Conservation (phyloP, 2,888 invertebrate species). For the Cacoxenus indagator region DNA sequence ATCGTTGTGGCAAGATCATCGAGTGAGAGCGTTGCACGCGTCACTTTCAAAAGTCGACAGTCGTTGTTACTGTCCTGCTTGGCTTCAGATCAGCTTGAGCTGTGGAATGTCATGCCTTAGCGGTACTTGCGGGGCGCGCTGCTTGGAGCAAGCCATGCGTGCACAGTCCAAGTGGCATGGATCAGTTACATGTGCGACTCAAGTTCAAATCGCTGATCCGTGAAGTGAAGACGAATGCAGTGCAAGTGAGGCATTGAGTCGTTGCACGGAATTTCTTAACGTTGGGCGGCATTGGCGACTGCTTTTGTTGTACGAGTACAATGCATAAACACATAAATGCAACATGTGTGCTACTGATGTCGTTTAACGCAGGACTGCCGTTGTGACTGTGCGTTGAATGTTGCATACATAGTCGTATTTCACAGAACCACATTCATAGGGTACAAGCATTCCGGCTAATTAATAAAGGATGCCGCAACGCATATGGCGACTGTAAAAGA, state of each 20-base stretch:
- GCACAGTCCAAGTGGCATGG: slow-evolving; percentile 29
- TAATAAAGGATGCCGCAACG: slow-evolving; percentile 54
- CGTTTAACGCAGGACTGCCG: slow-evolving; percentile 23
- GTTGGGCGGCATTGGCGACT: neutral
- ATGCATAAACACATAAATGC: slow-evolving; percentile 60
- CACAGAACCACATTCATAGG: slow-evolving; percentile 48
- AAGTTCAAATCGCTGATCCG: slow-evolving; percentile 53
- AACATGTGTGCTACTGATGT: slow-evolving; percentile 50
- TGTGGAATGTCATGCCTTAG: neutral
- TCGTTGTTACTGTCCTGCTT: slow-evolving; percentile 18
- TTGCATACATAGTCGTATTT: neutral
- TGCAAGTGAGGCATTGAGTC: neutral
- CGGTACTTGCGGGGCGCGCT: neutral
- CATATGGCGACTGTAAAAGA: neutral
- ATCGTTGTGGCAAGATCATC: slow-evolving; percentile 10
- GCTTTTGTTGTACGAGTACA: slow-evolving; percentile 4
- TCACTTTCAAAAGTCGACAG: neutral
- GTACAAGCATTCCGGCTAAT: slow-evolving; percentile 44
- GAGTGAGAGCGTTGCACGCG: neutral
- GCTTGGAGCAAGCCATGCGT: slow-evolving; percentile 13
- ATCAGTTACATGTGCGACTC: slow-evolving; percentile 43
- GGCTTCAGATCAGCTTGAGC: neutral
- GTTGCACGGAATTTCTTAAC: neutral
- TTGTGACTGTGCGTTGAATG: slow-evolving; percentile 4
- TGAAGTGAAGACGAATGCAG: slow-evolving; percentile 3